Conservation (phyloP, 2,888 invertebrate genomes). For the Laothoe populi region DNA sequence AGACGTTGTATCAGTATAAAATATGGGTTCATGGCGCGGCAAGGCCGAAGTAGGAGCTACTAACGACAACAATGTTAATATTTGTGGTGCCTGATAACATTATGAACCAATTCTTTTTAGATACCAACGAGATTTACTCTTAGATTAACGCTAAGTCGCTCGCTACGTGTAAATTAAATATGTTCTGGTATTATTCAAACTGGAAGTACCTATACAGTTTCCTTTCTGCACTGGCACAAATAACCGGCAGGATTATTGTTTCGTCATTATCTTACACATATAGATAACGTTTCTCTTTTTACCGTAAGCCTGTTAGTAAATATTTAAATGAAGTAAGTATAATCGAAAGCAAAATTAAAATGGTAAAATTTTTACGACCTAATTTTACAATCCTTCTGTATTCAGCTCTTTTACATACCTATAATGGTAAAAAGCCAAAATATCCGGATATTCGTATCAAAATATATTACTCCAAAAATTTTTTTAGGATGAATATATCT, state of each 20-base stretch:
- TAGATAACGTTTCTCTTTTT: constrained; percentile 15
- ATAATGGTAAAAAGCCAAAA: too few species aligned
- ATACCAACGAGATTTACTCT: constrained; percentile 79
- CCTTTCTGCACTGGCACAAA: constrained; percentile 22
- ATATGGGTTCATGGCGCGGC: constrained; percentile 60
- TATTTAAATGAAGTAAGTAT: constrained; percentile 6
- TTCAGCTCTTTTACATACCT: too few species aligned
- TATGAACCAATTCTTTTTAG: constrained; percentile 79
- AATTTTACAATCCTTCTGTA: too few species aligned
- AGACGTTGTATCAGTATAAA: constrained; percentile 60
- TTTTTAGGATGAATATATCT: too few species aligned
- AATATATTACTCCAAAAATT: too few species aligned
- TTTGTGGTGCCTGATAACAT: constrained; percentile 78
- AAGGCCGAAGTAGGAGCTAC: constrained; percentile 70
- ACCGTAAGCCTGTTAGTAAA: constrained; percentile 10
- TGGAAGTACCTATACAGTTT: constrained; percentile 36
- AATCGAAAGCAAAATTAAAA: too few species aligned
- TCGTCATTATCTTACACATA: constrained; percentile 14
- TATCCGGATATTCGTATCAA: too few species aligned
- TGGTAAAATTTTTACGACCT: too few species aligned
- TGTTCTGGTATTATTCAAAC: constrained; percentile 53
- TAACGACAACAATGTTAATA: constrained; percentile 74
- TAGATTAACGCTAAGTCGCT: constrained; percentile 75
- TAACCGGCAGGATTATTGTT: constrained; percentile 13
- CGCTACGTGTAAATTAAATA: constrained; percentile 62